phyloP scores from a whole-genome alignment of 2,797 vertebrate species.

The Pristis pectinata region DNA sequence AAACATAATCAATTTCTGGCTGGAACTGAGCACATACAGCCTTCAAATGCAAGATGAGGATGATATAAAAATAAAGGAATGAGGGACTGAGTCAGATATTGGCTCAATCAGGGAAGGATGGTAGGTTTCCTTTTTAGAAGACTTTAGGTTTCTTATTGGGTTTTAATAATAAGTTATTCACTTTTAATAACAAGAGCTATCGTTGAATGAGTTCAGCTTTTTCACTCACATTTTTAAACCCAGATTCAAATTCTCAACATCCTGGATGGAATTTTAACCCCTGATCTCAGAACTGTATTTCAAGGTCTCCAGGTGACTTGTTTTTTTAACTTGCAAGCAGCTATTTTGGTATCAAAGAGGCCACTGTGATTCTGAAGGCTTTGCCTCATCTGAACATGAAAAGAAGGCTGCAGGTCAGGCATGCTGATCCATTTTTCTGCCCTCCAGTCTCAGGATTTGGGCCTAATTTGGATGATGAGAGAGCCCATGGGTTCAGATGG shows the following conservation, averaged over 20 bases:
- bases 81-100: not conserved
- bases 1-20: too few species aligned
- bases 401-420: not conserved
- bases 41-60: too few species aligned
- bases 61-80: too few species aligned
- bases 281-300: not conserved
- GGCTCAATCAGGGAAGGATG: not conserved
- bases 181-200: too few species aligned
- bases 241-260: not conserved
- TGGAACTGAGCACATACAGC: too few species aligned
- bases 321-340: too few species aligned
- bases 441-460: not conserved
- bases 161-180: not conserved
- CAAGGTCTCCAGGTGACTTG: not conserved
- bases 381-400: not conserved
- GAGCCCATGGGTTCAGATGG: not conserved
- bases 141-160: not conserved
- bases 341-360: not conserved
- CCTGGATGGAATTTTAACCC: not conserved
- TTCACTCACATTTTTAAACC: not conserved
- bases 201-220: not conserved
- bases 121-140: not conserved
- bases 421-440: not conserved
- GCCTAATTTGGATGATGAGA: not conserved
- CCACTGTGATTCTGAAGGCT: not conserved